Conservation (phyloP, 2,797 vertebrate genomes). For the Mus caroli region DNA sequence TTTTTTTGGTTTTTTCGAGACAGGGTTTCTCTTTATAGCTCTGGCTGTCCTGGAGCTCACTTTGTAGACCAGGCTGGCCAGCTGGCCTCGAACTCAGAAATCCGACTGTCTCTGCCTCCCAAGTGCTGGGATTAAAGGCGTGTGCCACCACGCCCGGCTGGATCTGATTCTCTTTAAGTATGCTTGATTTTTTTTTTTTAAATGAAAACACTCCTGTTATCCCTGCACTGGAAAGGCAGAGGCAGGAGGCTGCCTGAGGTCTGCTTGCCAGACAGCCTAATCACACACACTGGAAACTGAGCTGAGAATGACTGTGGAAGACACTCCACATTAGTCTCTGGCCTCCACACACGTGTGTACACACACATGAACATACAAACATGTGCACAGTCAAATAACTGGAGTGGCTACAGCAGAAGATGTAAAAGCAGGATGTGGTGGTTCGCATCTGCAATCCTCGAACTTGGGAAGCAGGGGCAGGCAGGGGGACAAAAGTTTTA, state of each 20-base stretch:
- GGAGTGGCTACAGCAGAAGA: background rate
- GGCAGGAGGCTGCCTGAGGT: background rate
- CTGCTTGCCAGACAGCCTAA: background rate
- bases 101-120: too few species aligned
- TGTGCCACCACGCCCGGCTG: too few species aligned
- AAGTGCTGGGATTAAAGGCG: too few species aligned
- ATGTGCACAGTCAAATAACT: background rate
- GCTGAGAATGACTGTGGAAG: background rate
- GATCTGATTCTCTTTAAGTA: background rate
- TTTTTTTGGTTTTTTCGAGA: too few species aligned
- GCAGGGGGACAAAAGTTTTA: background rate
- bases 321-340: too few species aligned
- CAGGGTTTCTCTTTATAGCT: too few species aligned
- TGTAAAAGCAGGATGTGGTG: background rate
- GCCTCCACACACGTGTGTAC: background rate
- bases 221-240: too few species aligned
- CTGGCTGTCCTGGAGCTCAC: too few species aligned
- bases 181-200: background rate
- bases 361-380: background rate
- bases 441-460: background rate
- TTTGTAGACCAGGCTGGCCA: too few species aligned
- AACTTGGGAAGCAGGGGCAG: background rate
- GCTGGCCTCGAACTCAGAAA: too few species aligned
- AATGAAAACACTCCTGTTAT: background rate
- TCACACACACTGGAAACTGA: background rate